These are phyloP conservation scores for Casuarius casuarius DNA, from an alignment of 2,113 vertebrate species.

Conservation along the genomic window DNA sequence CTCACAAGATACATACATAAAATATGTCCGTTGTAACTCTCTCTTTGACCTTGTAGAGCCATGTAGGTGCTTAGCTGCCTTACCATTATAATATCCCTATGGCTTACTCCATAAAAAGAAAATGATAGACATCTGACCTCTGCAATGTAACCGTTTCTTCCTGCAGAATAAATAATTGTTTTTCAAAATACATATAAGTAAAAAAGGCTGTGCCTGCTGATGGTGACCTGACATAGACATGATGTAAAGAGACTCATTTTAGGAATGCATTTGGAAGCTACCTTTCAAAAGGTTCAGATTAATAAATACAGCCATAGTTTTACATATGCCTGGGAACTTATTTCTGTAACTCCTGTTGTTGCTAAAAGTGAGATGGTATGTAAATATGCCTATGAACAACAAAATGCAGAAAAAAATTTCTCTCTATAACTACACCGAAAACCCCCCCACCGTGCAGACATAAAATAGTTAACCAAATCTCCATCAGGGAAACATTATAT, in stretches of 20 bases:
- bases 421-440: not conserved
- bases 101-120: constrained; percentile 56
- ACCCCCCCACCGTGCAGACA: not conserved
- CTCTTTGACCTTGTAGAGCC: constrained; percentile 73
- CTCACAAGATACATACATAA: constrained; percentile 60
- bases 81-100: constrained; percentile 48
- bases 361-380: not conserved
- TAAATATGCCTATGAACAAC: constrained; percentile 40
- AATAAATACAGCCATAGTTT: constrained; percentile 54
- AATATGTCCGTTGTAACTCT: constrained; percentile 65
- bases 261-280: constrained; percentile 39
- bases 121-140: constrained; percentile 42
- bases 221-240: constrained; percentile 34
- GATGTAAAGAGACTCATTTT: constrained; percentile 28
- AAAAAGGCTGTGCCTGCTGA: constrained; percentile 14
- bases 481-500: not conserved
- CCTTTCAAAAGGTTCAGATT: constrained; percentile 36
- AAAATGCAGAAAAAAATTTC: not conserved
- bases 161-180: constrained; percentile 65
- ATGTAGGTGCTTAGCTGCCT: constrained; percentile 37
- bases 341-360: constrained; percentile 43
- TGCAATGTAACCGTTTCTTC: constrained; percentile 53
- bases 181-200: constrained; percentile 60
- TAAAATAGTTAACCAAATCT: not conserved
- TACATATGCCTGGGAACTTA: constrained; percentile 3